Evolutionary conservation across 2,888 invertebrate genomes (phyloP).

Genomic region (Trissonchulus sp.): DNA sequence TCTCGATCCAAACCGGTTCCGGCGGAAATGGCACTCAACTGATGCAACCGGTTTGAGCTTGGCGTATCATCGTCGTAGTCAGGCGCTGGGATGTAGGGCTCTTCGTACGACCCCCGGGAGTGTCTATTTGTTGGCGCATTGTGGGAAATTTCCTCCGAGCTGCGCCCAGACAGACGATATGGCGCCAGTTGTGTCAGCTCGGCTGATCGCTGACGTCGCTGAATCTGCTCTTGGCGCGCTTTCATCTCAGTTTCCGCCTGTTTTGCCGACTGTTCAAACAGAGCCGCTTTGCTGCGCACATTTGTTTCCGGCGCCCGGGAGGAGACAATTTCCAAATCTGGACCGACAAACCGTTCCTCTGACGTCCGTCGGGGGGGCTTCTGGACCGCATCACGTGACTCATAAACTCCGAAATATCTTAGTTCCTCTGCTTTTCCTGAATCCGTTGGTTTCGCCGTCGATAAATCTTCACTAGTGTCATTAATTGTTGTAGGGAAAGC

Average conservation of each 20-base stretch:
- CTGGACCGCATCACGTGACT: not conserved
- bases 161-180: not conserved
- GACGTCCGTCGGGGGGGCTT: not conserved
- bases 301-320: not conserved
- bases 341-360: too few relatives aligned
- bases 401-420: conserved; percentile 6
- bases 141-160: too few relatives aligned
- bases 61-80: conserved; percentile 19
- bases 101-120: not conserved
- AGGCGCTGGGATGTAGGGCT: conserved; percentile 19
- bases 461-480: not conserved
- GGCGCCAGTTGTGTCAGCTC: too few relatives aligned
- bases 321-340: too few relatives aligned
- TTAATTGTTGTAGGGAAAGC: too few relatives aligned
- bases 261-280: not conserved
- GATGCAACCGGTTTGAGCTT: not conserved
- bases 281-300: conserved; percentile 17
- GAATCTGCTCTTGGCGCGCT: not conserved
- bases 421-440: not conserved
- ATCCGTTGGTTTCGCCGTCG: not conserved
- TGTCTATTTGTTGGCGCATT: too few relatives aligned
- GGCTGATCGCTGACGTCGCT: not conserved
- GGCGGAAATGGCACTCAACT: not conserved
- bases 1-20: not conserved
- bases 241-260: not conserved